A percentile compares a stretch with the other conserved stretches of the same genome.
Conservation (phyloP, 2,888 invertebrate species). For the Siphonodentalium dalli region DNA sequence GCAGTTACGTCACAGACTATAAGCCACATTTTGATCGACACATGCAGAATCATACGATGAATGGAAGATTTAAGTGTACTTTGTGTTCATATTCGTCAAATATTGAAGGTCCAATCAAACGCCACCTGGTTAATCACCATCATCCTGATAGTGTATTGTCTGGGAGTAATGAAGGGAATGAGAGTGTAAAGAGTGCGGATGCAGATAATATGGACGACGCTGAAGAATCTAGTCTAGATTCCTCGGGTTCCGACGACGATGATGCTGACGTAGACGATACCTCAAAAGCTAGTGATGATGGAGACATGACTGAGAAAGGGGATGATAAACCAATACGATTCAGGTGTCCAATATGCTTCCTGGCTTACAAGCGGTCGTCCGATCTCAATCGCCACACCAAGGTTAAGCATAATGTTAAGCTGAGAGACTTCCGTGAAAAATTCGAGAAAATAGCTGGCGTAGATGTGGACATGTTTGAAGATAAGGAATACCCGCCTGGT, state of each 20-base stretch:
- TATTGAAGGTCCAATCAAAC: slow-evolving; percentile 51
- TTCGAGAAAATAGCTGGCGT: neutral
- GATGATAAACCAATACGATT: slow-evolving; percentile 8
- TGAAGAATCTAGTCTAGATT: slow-evolving; percentile 1
- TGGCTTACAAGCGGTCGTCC: slow-evolving; percentile 52
- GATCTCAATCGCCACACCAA: slow-evolving; percentile 62
- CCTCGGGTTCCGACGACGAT: slow-evolving; percentile 6
- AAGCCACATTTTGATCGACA: slow-evolving; percentile 92
- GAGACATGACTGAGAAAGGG: neutral
- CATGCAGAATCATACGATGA: slow-evolving; percentile 68
- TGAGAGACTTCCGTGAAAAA: slow-evolving; percentile 38
- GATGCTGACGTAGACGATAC: slow-evolving; percentile 8
- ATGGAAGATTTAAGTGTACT: slow-evolving; percentile 41
- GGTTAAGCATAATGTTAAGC: slow-evolving; percentile 51
- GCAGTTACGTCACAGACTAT: slow-evolving; percentile 91
- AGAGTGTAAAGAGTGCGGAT: too few species aligned
- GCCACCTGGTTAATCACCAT: slow-evolving; percentile 54
- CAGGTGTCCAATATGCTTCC: slow-evolving; percentile 39
- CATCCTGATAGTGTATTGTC: too few species aligned
- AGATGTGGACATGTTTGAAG: neutral
- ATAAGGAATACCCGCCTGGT: slow-evolving; percentile 10
- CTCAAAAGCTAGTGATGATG: neutral
- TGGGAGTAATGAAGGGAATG: too few species aligned
- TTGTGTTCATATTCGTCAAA: slow-evolving; percentile 56
- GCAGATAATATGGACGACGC: too few species aligned